phyloP scores from a whole-genome alignment of 2,797 vertebrate species.

The Typhlichthys eigenmanni region DNA sequence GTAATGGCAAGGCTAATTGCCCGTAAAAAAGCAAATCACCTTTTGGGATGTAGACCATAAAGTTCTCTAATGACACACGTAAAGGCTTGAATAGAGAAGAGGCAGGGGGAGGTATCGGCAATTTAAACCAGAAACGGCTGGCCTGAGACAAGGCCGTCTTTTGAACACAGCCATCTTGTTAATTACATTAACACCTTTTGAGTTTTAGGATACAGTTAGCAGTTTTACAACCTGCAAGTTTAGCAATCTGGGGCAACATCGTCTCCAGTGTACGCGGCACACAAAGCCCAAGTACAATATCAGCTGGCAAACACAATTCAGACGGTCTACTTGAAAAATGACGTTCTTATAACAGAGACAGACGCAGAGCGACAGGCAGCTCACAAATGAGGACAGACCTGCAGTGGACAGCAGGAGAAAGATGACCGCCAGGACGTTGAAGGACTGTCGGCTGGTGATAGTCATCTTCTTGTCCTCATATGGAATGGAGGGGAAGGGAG shows the following conservation, averaged over 20 bases:
- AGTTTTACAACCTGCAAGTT: conserved; percentile 45
- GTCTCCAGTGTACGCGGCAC: background rate
- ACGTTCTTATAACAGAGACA: background rate
- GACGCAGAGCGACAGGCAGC: conserved; percentile 8
- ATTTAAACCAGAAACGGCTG: conserved; percentile 50
- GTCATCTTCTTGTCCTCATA: conserved; percentile 95
- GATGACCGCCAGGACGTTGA: conserved; percentile 88
- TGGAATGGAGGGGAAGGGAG: conserved; percentile 51
- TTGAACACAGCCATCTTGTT: conserved; percentile 46
- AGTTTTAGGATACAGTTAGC: conserved; percentile 48
- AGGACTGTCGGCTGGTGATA: conserved; percentile 89
- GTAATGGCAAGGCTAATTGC: conserved; percentile 14
- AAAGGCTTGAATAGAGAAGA: conserved; percentile 22
- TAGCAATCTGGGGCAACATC: conserved; percentile 11
- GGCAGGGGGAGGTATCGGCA: conserved; percentile 21
- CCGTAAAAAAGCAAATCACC: conserved; percentile 20
- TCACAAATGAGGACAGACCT: conserved; percentile 78
- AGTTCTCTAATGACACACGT: conserved; percentile 37
- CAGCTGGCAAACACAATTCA: background rate
- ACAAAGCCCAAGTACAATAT: conserved; percentile 24
- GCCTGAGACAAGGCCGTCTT: conserved; percentile 18
- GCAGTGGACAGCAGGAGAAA: conserved; percentile 88
- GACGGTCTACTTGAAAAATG: too few species aligned
- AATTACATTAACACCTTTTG: conserved; percentile 62
- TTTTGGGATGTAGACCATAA: conserved; percentile 29